Evolutionary conservation across 1,140 invertebrate genomes (phyloP), one percentile per base, ranked within the genome.

Genomic region (Drosophila sucinea): DNA sequence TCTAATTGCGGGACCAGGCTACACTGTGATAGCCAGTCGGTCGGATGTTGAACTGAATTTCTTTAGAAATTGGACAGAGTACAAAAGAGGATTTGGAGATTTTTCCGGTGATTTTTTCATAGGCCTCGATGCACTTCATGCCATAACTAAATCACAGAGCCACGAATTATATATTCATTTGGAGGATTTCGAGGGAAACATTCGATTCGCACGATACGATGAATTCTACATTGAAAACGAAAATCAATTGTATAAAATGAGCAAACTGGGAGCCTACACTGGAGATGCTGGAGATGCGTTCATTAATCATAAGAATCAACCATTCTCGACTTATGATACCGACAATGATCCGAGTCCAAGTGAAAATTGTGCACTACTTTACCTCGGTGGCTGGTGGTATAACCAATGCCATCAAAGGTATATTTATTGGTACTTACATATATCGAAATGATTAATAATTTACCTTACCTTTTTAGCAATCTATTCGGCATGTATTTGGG

Each of bases 101-200:
- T 35, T 60, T 3, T 10, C 23, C 1, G 23, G 30, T 8, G 33
- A 60, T 25, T 60, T 60, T 10, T 60, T 60, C 17, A 38, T 38
- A 60, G 57, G 57, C 10, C 23, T 60, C 3, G 57, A 60, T 25
- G 35, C 10, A 25, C 32, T 60, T 30, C 57, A 60, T 35, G 57
- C 33, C 7, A 60, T 60, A 5, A 60, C 57, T 1, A 60, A 60
- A 5, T 23, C 30, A 4, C 32, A 25, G 23, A 30, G 1, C n/a
- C 57, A 60, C 10, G 57, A 25, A 35, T 10, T 60, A 5, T 60
- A 38, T 23, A 23, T 60, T 35, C 32, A 60, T 10, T 32, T 60
- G 7, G 57, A 38, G 3, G 33, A 60, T 27, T 60, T 60, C 10
- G 17, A 38, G n/a, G 57, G 32, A 10, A 32, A 35, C 29, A 35